phyloP scores from a whole-genome alignment of 2,113 vertebrate species.

The Tricholaema leucomelas region DNA sequence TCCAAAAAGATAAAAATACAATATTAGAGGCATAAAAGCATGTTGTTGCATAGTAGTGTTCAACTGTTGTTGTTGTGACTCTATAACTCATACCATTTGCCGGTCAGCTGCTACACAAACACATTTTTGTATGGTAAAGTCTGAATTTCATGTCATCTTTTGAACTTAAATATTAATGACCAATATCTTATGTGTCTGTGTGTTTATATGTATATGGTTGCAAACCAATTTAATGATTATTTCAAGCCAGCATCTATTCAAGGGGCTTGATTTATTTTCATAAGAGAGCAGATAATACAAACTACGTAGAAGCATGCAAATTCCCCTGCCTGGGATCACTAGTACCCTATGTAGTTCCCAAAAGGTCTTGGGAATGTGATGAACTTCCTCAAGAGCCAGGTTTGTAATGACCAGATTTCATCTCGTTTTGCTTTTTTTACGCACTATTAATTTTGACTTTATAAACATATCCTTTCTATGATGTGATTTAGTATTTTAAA shows the following conservation, averaged over 20 bases:
- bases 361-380: background rate
- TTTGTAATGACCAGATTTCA: background rate
- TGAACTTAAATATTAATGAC: background rate
- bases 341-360: background rate
- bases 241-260: background rate
- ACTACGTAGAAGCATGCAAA: background rate
- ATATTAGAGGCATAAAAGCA: background rate
- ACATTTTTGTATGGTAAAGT: background rate
- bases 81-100: background rate
- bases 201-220: background rate
- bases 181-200: background rate
- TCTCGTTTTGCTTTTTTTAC: background rate
- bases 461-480: background rate
- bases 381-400: background rate
- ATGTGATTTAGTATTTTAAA: background rate
- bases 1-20: constrained; percentile 28
- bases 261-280: background rate
- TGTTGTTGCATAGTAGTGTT: background rate
- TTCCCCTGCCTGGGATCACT: background rate
- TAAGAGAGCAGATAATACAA: background rate
- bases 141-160: background rate
- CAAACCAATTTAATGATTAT: background rate
- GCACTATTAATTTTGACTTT: background rate
- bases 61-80: background rate
- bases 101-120: background rate